These are phyloP conservation scores for Anoplopoma fimbria DNA, from an alignment of 2,113 vertebrate species.

Conservation along the genomic window DNA sequence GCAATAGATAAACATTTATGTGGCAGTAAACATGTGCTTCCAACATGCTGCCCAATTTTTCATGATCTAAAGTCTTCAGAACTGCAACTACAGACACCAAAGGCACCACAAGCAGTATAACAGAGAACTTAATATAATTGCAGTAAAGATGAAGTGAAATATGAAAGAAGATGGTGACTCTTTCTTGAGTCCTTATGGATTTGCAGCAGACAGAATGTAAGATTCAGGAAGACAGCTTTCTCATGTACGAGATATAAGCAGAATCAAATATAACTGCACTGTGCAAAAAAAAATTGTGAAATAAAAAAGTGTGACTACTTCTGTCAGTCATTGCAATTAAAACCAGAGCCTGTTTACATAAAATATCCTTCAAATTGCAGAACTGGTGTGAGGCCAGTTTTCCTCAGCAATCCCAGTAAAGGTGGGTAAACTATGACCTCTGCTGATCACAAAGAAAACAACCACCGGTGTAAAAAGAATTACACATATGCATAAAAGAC, in stretches of 20 bases:
- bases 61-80: not conserved
- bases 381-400: not conserved
- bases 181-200: not conserved
- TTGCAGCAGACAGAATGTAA: not conserved
- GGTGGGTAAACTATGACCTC: constrained; percentile 45
- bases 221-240: not conserved
- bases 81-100: not conserved
- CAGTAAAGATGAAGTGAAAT: not conserved
- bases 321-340: not conserved
- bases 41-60: not conserved
- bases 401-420: not conserved
- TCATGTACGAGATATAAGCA: no score
- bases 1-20: not conserved
- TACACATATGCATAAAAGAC: not conserved
- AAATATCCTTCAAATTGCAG: not conserved
- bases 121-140: not conserved
- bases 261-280: not conserved
- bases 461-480: not conserved
- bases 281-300: not conserved
- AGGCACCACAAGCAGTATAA: not conserved
- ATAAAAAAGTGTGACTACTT: not conserved
- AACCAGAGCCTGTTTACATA: constrained; percentile 22
- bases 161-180: not conserved
- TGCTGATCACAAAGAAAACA: constrained; percentile 45
- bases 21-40: constrained; percentile 19